These are phyloP conservation scores for Muscidifurax raptorellus DNA, from an alignment of 1,140 invertebrate genomes.

Conservation along the genomic window DNA sequence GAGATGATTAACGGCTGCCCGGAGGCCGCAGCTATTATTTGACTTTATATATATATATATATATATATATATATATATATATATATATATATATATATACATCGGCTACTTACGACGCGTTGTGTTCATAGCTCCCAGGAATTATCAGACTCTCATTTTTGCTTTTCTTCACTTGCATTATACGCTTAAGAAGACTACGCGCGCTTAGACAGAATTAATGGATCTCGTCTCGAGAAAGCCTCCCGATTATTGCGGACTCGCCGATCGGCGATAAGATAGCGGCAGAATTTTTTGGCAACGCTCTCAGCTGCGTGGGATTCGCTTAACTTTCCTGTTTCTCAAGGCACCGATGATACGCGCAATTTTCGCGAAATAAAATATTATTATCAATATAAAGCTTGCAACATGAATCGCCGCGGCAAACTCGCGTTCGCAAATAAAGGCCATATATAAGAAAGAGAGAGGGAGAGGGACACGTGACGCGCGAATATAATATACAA, in stretches of 20 bases:
- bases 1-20: slow-evolving; percentile 67
- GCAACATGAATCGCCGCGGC: too few relatives aligned
- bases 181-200: background rate
- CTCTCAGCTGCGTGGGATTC: background rate
- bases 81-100: too few relatives aligned
- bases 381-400: too few relatives aligned
- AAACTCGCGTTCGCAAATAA: background rate
- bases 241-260: background rate
- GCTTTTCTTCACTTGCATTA: background rate
- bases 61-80: too few relatives aligned
- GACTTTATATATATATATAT: too few relatives aligned
- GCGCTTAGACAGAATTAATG: slow-evolving; percentile 38
- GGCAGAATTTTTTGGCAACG: background rate
- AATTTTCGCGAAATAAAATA: background rate
- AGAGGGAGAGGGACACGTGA: background rate
- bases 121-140: background rate
- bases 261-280: slow-evolving; percentile 33
- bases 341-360: background rate
- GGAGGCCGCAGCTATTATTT: slow-evolving; percentile 51
- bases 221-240: slow-evolving; percentile 22
- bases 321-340: background rate
- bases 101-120: slow-evolving; percentile 7
- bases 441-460: too few relatives aligned
- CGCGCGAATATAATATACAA: background rate
- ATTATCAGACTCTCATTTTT: slow-evolving; percentile 7